phyloP scores from a whole-genome alignment of 1,140 invertebrate genomes.

The Homarus americanus region DNA sequence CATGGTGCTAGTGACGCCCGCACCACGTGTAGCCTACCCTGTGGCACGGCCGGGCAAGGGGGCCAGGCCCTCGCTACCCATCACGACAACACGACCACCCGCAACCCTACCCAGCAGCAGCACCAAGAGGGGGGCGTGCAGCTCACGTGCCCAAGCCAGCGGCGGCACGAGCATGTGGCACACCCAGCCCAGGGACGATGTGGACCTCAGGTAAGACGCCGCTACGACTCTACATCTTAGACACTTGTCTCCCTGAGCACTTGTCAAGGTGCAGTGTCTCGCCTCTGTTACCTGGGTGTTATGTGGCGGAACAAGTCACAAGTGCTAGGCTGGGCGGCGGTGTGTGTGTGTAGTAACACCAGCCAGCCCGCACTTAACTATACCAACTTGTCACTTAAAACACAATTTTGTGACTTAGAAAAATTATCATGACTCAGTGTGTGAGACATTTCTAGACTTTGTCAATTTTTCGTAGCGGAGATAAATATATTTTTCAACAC shows the following conservation, averaged over 20 bases:
- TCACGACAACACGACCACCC: constrained; percentile 15
- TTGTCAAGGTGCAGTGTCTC: constrained; percentile 15
- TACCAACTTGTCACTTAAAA: too few species aligned
- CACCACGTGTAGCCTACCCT: constrained; percentile 59
- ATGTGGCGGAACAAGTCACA: background rate
- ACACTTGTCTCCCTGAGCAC: background rate
- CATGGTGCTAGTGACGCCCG: constrained; percentile 65
- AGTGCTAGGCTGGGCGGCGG: background rate
- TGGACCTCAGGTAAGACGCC: constrained; percentile 66
- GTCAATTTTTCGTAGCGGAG: too few species aligned
- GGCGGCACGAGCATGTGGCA: constrained; percentile 65
- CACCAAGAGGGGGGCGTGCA: constrained; percentile 56
- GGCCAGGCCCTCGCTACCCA: constrained; percentile 42
- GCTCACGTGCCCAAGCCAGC: constrained; percentile 69
- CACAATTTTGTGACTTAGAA: too few species aligned
- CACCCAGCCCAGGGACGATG: constrained; percentile 66
- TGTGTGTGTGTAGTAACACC: background rate
- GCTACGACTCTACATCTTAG: background rate
- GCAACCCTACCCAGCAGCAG: constrained; percentile 19
- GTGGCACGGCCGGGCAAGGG: constrained; percentile 68
- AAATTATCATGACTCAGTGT: too few species aligned
- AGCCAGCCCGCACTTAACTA: background rate
- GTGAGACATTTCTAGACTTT: too few species aligned
- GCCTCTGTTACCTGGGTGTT: background rate
- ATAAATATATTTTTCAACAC: too few species aligned